Evolutionary conservation across 2,888 invertebrate species (phyloP).

Genomic region (Panorpa germanica): DNA sequence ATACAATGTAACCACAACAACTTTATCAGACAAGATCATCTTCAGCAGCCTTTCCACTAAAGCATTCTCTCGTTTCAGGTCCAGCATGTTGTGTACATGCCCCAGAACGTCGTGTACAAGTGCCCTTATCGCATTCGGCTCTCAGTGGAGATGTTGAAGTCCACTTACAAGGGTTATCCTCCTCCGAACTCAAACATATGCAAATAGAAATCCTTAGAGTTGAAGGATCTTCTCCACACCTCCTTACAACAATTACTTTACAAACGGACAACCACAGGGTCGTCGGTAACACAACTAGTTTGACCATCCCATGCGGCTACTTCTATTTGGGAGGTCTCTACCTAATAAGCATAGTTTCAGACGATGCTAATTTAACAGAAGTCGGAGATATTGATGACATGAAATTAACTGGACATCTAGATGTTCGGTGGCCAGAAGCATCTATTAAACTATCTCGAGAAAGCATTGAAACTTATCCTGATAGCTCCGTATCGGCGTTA

Average conservation of each 20-base stretch:
- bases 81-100: no score
- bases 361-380: constrained; percentile 13
- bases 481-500: constrained; percentile 49
- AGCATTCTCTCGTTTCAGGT: no score
- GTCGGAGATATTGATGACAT: constrained; percentile 10
- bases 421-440: constrained; percentile 68
- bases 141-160: constrained; percentile 63
- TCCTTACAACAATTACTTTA: constrained; percentile 20
- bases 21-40: no score
- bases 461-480: constrained; percentile 63
- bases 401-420: constrained; percentile 24
- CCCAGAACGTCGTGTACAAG: no score
- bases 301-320: constrained; percentile 48
- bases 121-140: constrained; percentile 58
- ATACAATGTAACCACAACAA: no score
- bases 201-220: no score
- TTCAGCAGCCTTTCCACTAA: no score
- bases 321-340: constrained; percentile 53
- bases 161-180: constrained; percentile 31
- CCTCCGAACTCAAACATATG: constrained; percentile 22
- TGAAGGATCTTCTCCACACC: no score
- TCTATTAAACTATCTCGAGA: constrained; percentile 53
- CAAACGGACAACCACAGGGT: constrained; percentile 23
- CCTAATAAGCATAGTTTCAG: constrained; percentile 26
- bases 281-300: constrained; percentile 24